Base-by-base conservation (phyloP, 2,113 vertebrate species). In the Xiphophorus maculatus region DNA sequence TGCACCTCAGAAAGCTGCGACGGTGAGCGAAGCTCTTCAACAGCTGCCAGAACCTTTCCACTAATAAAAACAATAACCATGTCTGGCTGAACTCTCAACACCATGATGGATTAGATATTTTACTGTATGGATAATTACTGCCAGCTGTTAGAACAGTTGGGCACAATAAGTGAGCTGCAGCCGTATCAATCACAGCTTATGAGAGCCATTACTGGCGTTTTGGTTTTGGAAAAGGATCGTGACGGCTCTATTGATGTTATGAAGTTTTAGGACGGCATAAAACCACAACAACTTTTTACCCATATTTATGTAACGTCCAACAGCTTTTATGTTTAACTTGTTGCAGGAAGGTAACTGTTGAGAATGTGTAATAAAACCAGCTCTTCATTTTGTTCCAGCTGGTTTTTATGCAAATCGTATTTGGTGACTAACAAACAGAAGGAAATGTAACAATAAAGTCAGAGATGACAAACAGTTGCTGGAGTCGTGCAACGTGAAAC, bases 1-100 rank as follows among this genome's bases (percentile, higher is more conserved):
- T 97, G 96, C 64, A 93, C 92, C 17, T 85, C 87, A 3, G 62
- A 91, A 4, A 66, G 77, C 71, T 96, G 96, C 68, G 87, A 93
- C 1, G 95, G 96, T 96, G 91, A 95, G 95, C 91, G 61, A 68
- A 48, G 58, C 66, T 33, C 33, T 4, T 33, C 27, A 54, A 28
- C 77, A 71, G 54, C 66, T 80, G 11, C 32, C 5, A 10, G 10
- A 37, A 58, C 66, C 60, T 69, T 14, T n/a, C 44, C 44, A 48
- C 15, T 19, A 0, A 15, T 19, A 67, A 33, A 77, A 73, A 37
- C 13, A 63, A 19, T 63, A 80, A 42, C 22, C 48, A 35, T 78
- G 42, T 69, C 22, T n/a, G 58, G 42, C 51, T 33, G 72, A 74
- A 73, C 76, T 63, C 65, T 66, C 11, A 40, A 40, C 69, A 33